These are phyloP conservation scores for Arctocebus calabarensis DNA, from an alignment of 2,797 vertebrate genomes.

Conservation along the genomic window DNA sequence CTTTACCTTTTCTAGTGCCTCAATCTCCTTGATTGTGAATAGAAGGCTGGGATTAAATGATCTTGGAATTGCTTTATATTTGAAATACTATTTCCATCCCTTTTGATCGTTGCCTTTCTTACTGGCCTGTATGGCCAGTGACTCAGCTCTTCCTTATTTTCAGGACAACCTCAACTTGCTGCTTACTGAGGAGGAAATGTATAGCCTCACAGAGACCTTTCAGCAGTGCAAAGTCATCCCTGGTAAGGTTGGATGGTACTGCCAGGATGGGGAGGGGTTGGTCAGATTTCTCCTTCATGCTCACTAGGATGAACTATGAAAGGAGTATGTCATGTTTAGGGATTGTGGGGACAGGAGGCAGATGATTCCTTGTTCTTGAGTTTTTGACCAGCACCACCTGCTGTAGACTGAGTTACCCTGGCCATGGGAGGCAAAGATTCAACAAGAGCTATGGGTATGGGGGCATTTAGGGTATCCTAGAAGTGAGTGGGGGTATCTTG, in stretches of 20 bases:
- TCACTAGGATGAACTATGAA: neutral
- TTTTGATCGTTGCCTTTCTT: neutral
- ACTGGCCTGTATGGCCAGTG: neutral
- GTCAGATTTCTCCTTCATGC: neutral
- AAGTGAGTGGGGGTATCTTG: neutral
- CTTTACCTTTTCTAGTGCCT: neutral
- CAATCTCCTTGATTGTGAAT: neutral
- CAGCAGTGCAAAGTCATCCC: conserved; percentile 96
- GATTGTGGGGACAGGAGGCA: neutral
- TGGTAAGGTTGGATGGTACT: conserved; percentile 86
- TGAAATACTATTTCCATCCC: neutral
- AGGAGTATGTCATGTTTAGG: neutral
- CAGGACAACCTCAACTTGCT: conserved; percentile 98
- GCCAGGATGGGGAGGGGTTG: neutral
- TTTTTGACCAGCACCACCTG: neutral
- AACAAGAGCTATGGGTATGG: neutral
- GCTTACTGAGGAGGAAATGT: conserved; percentile 98
- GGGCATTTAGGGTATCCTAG: neutral
- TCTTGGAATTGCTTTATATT: neutral
- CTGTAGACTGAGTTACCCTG: neutral
- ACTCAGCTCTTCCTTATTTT: neutral
- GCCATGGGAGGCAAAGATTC: neutral
- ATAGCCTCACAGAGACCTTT: conserved; percentile 95
- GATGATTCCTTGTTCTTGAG: neutral
- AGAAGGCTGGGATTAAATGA: neutral